Base-by-base conservation (phyloP, 2,888 invertebrate species). In the Piscicola geometra region DNA sequence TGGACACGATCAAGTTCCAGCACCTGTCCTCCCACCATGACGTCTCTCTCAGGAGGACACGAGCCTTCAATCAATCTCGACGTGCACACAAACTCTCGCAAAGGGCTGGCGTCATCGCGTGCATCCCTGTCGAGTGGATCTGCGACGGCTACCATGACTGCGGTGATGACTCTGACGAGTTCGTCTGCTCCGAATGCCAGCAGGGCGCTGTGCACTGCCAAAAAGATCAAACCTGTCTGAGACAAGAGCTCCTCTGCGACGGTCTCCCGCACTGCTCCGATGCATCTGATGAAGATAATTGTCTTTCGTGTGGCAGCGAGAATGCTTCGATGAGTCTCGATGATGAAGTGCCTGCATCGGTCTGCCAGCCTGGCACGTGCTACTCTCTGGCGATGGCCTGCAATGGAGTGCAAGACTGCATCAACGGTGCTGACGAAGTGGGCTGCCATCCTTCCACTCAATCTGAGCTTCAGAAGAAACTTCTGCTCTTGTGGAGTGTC, bases 81-180 rank as follows among this genome's bases (percentile, higher is more conserved):
- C 21, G 60, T 25, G 3, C 21, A 5, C 9, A 47, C 50, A 47
- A 9, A 21, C 9, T 9, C 21, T 25, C 25, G 3, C 9, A n/a
- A 3, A 21, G 60, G 12, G 25, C 3, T 56, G 60, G 60, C 25
- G 60, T 56, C 15, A n/a, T 56, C 15, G 35, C 33, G 21, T 73
- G 73, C 73, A 73, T 73, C 21, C 35, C 33, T n/a, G 15, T 12
- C 28, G 3, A 18, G 33, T 73, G 33, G 33, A 21, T 60, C 35
- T 73, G 73, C 32, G 52, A 73, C 33, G 73, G 64, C n/a, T 35
- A 56, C 25, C n/a, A n/a, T n/a, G 73, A 73, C 33, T 73, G 73
- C n/a, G 0, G 18, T 2, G 64, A 73, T 30, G 33, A n/a, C 1
- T 64, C 64, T 9, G 73, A 73, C 35, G 73, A 73, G 30, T 5